A percentile compares a stretch with the other conserved stretches of the same genome.
Evolutionary conservation across 2,113 vertebrate species (phyloP).

Genomic region (Melospiza georgiana): DNA sequence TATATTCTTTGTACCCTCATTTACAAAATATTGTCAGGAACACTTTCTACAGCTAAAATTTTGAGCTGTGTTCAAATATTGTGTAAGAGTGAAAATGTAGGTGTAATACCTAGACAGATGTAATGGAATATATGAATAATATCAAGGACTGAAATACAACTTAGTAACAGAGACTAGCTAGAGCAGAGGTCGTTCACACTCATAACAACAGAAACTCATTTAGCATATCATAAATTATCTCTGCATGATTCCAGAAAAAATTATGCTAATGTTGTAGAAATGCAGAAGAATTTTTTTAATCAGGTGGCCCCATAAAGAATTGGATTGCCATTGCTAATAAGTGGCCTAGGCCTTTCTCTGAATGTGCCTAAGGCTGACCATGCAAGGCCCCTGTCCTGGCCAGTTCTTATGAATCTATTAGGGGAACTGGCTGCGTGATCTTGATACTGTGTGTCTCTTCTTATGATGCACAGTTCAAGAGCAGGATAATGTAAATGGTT

Average conservation of each 20-base stretch:
- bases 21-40: neutral
- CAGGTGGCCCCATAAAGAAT: neutral
- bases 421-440: neutral
- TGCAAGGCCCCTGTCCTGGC: neutral
- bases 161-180: neutral
- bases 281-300: neutral
- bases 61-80: neutral
- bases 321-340: neutral
- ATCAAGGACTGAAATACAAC: neutral
- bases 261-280: neutral
- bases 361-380: neutral
- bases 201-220: neutral
- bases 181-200: neutral
- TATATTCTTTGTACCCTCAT: neutral
- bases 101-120: neutral
- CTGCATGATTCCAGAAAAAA: neutral
- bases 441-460: accelerated
- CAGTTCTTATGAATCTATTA: neutral
- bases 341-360: neutral
- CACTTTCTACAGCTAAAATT: neutral
- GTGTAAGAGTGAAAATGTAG: neutral
- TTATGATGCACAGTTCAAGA: neutral
- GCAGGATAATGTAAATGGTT: accelerated
- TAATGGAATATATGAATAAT: neutral
- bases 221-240: neutral